Percentiles rank a stretch among this genome's conserved stretches.
phyloP scores from a whole-genome alignment of 1,140 invertebrate species.

The Lepidotrigona ventralis region DNA sequence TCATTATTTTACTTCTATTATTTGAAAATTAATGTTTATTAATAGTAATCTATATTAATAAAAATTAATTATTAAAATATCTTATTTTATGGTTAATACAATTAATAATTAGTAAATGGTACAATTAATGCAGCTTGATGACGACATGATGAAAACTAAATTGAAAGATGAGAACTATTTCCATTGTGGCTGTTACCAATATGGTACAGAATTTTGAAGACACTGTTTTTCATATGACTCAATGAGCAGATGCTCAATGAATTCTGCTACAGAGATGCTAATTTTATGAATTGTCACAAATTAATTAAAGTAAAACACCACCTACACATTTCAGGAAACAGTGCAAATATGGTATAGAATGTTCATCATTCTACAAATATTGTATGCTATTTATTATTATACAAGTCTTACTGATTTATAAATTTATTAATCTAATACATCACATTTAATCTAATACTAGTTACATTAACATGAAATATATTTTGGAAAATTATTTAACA shows the following conservation, averaged over 20 bases:
- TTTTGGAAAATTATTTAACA: not conserved
- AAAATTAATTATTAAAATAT: not conserved
- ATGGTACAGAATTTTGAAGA: constrained; percentile 53
- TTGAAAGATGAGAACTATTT: constrained; percentile 59
- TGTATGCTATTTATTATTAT: constrained; percentile 20
- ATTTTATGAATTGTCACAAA: constrained; percentile 62
- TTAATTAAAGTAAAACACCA: constrained; percentile 67
- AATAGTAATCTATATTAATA: constrained; percentile 3
- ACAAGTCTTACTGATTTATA: constrained; percentile 11
- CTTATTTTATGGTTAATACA: not conserved
- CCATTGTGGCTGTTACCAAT: constrained; percentile 46
- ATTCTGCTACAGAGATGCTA: constrained; percentile 46
- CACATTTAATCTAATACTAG: not conserved
- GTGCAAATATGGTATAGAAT: constrained; percentile 65
- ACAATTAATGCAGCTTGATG: constrained; percentile 23
- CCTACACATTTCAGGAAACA: constrained; percentile 64
- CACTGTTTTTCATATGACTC: constrained; percentile 41
- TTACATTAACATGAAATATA: not conserved
- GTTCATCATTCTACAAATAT: constrained; percentile 11
- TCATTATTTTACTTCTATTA: not conserved
- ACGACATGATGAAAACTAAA: constrained; percentile 65
- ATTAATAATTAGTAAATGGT: constrained; percentile 35
- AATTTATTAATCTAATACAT: constrained; percentile 1
- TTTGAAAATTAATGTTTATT: not conserved
- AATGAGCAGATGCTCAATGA: constrained; percentile 50